Conservation (phyloP, 2,797 vertebrate species). For the Molossus molossus region DNA sequence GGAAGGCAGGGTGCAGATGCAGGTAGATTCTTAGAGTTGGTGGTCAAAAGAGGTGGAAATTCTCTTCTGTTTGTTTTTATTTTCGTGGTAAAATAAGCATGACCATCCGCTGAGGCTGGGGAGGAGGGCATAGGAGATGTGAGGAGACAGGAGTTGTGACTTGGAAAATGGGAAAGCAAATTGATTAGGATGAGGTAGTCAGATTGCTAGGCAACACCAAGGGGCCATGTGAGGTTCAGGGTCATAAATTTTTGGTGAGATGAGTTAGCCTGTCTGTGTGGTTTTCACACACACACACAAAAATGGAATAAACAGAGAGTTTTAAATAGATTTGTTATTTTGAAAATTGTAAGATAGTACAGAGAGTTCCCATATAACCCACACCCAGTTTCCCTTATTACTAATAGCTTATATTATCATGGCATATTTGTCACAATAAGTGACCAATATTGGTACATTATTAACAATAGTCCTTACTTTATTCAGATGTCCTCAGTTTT, state of each 20-base stretch:
- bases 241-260: background rate
- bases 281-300: background rate
- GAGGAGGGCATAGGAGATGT: background rate
- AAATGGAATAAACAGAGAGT: background rate
- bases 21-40: background rate
- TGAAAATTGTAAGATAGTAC: background rate
- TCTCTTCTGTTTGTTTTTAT: conserved; percentile 2
- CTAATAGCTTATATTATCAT: background rate
- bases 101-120: background rate
- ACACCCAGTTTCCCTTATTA: background rate
- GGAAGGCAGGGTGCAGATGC: background rate
- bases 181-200: background rate
- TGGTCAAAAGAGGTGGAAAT: background rate
- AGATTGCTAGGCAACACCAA: background rate
- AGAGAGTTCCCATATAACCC: background rate
- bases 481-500: conserved; percentile 18
- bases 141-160: background rate
- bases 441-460: background rate
- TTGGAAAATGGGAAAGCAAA: background rate
- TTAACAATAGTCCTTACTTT: background rate
- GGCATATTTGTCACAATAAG: background rate
- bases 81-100: conserved; percentile 43
- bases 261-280: background rate
- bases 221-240: background rate
- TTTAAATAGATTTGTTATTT: conserved; percentile 12